A percentile compares a stretch with the other conserved stretches of the same genome.
Conservation (phyloP, 2,113 vertebrate genomes). For the Ondatra zibethicus region DNA sequence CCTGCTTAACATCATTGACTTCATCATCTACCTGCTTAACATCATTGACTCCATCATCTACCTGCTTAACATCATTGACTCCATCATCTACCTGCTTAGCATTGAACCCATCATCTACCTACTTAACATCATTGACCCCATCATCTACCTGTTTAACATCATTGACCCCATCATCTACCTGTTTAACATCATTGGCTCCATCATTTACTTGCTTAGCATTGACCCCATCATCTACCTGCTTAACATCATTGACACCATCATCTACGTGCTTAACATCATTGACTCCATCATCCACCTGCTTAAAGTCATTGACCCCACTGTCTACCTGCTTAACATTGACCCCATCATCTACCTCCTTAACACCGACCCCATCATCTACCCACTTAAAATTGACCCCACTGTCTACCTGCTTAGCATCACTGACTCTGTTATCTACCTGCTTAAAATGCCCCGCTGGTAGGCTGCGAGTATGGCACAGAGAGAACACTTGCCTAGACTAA, state of each 20-base stretch:
- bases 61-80: background rate
- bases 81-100: too few species aligned
- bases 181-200: background rate
- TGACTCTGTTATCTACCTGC: background rate
- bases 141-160: background rate
- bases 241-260: fast-evolving
- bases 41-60: background rate
- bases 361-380: background rate
- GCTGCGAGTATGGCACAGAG: background rate
- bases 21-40: background rate
- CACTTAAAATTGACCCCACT: background rate
- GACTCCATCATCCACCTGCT: background rate
- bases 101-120: background rate
- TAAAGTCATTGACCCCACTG: background rate
- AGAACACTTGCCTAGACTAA: background rate
- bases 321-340: background rate
- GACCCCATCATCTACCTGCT: background rate
- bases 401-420: background rate
- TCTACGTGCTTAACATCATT: background rate
- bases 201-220: background rate
- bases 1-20: background rate
- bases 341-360: background rate
- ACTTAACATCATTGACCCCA: background rate
- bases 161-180: background rate
- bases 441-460: background rate